A percentile compares a stretch with the other conserved stretches of the same genome.
These are phyloP conservation scores for Rhinogobius similis DNA, from an alignment of 2,113 vertebrate species.

Conservation along the genomic window DNA sequence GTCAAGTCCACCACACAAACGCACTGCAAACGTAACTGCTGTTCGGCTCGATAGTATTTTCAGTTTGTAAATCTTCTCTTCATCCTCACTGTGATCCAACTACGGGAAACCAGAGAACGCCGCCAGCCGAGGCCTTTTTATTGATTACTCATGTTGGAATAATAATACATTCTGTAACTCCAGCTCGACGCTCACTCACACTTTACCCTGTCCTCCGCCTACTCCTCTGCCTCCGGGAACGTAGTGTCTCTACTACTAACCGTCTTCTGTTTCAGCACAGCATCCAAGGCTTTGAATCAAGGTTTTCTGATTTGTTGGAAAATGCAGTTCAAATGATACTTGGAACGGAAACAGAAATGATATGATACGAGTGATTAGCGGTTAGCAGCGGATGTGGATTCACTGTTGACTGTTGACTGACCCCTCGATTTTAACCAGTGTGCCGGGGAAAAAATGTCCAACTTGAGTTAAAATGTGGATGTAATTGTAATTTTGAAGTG, in stretches of 20 bases:
- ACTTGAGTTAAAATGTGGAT: no score
- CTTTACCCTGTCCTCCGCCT: slow-evolving; percentile 5
- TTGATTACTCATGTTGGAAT: neutral
- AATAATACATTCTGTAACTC: slow-evolving; percentile 5
- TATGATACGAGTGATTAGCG: no score
- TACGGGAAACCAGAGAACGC: neutral
- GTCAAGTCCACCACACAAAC: no score
- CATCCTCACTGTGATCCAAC: neutral
- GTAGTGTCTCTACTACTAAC: neutral
- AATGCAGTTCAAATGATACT: no score
- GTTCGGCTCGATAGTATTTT: neutral
- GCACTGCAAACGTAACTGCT: neutral
- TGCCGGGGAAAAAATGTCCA: no score
- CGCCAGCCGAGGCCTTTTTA: neutral
- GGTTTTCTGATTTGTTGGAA: neutral
- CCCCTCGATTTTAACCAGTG: no score
- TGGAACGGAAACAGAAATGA: no score
- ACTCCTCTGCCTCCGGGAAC: slow-evolving; percentile 10
- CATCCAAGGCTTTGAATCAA: neutral
- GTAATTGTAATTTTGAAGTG: no score
- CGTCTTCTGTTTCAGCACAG: neutral
- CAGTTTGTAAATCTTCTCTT: neutral
- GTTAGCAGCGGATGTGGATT: no score
- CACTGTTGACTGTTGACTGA: no score
- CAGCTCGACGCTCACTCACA: neutral